Conservation (phyloP, 1,140 invertebrate genomes). For the Potamilus streckersoni region DNA sequence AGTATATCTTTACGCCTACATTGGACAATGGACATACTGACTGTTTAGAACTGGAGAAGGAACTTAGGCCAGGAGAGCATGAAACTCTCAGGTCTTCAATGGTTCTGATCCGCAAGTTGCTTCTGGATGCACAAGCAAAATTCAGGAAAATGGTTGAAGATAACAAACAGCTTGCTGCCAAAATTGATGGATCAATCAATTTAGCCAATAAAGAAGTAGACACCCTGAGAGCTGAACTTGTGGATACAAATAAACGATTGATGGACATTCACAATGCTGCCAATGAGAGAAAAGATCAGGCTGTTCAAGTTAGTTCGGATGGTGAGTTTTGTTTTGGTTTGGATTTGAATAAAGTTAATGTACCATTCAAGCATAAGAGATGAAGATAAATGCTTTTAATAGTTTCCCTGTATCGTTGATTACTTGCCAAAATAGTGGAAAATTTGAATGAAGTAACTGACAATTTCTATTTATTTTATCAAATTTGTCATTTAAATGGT, state of each 20-base stretch:
- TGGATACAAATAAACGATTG: constrained; percentile 70
- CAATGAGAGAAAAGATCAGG: constrained; percentile 32
- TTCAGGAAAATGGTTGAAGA: constrained; percentile 80
- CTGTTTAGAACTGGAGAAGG: constrained; percentile 40
- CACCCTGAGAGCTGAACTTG: constrained; percentile 71
- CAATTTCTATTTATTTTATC: too few species aligned
- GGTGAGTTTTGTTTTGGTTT: too few species aligned
- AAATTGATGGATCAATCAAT: constrained; percentile 76
- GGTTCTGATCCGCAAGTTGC: constrained; percentile 67
- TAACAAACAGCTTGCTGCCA: constrained; percentile 75
- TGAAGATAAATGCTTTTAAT: too few species aligned
- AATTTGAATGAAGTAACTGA: too few species aligned
- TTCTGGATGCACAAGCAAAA: constrained; percentile 72
- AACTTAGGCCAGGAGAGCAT: constrained; percentile 49
- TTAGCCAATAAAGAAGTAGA: constrained; percentile 74
- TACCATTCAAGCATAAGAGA: too few species aligned
- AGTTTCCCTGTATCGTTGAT: too few species aligned
- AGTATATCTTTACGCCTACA: constrained; percentile 63
- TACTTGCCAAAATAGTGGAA: too few species aligned
- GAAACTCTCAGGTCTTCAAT: constrained; percentile 67
- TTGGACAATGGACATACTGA: constrained; percentile 33
- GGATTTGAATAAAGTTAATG: too few species aligned
- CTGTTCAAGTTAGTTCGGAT: constrained; percentile 7
- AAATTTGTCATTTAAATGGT: too few species aligned
- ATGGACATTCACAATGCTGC: constrained; percentile 43